These are phyloP conservation scores for Littorina saxatilis DNA, from an alignment of 1,140 invertebrate species.

Conservation along the genomic window DNA sequence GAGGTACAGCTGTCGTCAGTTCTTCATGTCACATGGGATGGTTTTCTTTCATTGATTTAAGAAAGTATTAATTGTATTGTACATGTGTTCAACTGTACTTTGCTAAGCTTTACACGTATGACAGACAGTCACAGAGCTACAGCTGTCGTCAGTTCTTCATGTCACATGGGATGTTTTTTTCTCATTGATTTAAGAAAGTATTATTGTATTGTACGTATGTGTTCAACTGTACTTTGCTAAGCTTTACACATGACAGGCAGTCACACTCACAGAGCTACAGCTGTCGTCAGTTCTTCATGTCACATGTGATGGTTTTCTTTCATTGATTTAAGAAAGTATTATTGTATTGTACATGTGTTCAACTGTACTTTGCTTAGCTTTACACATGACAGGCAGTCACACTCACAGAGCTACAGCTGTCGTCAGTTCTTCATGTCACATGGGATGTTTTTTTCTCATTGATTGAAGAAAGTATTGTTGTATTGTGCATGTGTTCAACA, in stretches of 20 bases:
- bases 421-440: neutral
- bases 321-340: neutral
- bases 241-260: neutral
- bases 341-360: constrained; percentile 1
- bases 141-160: neutral
- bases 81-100: too few relatives aligned
- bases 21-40: neutral
- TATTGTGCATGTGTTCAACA: too few relatives aligned
- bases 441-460: too few relatives aligned
- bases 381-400: neutral
- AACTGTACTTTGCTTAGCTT: too few relatives aligned
- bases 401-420: neutral
- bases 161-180: too few relatives aligned
- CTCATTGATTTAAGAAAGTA: neutral
- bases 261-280: neutral
- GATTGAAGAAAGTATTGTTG: neutral
- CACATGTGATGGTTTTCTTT: too few relatives aligned
- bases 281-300: neutral
- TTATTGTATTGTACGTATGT: constrained; percentile 5
- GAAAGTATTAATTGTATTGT: neutral
- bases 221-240: too few relatives aligned
- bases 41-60: neutral
- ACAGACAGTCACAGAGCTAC: neutral
- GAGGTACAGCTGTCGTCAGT: neutral
- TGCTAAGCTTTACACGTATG: too few relatives aligned